Evolutionary conservation across 2,888 invertebrate genomes (phyloP).

Genomic region (Sphaeridia pumilis): DNA sequence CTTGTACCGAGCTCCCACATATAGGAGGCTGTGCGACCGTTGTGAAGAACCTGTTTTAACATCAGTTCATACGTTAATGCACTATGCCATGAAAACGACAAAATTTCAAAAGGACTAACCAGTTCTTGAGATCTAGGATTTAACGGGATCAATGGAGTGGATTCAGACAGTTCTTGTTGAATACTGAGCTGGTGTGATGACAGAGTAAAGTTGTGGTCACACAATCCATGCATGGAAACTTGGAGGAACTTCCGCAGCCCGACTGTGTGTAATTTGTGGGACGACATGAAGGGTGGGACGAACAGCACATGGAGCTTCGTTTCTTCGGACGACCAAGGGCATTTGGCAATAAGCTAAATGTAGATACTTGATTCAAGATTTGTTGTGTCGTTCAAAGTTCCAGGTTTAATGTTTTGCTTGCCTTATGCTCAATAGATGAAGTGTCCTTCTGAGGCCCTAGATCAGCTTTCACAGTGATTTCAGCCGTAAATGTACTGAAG

Average conservation of each 20-base stretch:
- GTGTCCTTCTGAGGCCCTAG: conserved; percentile 59
- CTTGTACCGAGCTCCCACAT: conserved; percentile 65
- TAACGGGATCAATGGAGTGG: conserved; percentile 47
- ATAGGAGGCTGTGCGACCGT: conserved; percentile 63
- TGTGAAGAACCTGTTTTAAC: conserved; percentile 52
- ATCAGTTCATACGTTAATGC: background rate
- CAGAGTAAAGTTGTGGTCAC: conserved; percentile 20
- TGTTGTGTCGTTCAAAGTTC: too few species aligned
- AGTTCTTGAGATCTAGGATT: conserved; percentile 50
- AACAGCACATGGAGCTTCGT: conserved; percentile 65
- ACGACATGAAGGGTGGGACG: conserved; percentile 66
- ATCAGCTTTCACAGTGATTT: conserved; percentile 57
- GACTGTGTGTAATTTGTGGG: conserved; percentile 71
- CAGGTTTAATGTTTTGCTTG: too few species aligned
- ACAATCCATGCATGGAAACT: conserved; percentile 48
- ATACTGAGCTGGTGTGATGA: conserved; percentile 32
- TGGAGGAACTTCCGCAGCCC: conserved; percentile 69
- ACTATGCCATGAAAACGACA: background rate
- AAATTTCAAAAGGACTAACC: conserved; percentile 22
- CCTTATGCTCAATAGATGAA: conserved; percentile 60
- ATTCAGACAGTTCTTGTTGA: conserved; percentile 25
- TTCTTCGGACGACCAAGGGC: conserved; percentile 65
- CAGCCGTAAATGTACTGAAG: conserved; percentile 52
- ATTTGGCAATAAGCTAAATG: conserved; percentile 54
- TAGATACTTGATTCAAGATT: too few species aligned